These are phyloP conservation scores for Neria commutata DNA, from an alignment of 2,888 invertebrate species.

Conservation along the genomic window DNA sequence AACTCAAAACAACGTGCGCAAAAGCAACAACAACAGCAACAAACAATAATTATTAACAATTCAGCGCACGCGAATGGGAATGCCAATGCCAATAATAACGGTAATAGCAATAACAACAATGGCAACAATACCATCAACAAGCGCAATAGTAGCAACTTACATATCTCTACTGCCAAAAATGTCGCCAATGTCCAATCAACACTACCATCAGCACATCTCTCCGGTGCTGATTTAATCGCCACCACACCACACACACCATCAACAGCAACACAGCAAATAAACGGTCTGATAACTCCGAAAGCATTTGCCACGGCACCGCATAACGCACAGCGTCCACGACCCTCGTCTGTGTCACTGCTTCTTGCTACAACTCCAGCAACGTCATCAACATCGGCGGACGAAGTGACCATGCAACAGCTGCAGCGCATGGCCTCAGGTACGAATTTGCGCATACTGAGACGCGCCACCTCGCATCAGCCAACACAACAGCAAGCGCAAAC, in stretches of 20 bases:
- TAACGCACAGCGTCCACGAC: constrained; percentile 27
- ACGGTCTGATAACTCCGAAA: too few species aligned
- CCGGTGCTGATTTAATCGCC: constrained; percentile 46
- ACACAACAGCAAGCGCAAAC: constrained; percentile 29
- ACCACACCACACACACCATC: constrained; percentile 38
- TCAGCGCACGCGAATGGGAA: constrained; percentile 23
- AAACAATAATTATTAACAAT: constrained; percentile 35
- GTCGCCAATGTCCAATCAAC: constrained; percentile 22
- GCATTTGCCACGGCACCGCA: neutral
- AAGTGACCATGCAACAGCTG: constrained; percentile 36
- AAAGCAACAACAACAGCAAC: constrained; percentile 23
- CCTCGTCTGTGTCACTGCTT: constrained; percentile 37
- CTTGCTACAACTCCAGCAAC: constrained; percentile 1
- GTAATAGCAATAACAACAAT: constrained; percentile 29
- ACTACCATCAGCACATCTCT: constrained; percentile 29
- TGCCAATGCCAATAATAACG: constrained; percentile 4
- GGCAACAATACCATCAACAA: constrained; percentile 34
- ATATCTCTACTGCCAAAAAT: constrained; percentile 18
- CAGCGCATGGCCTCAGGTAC: constrained; percentile 54
- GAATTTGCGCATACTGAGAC: constrained; percentile 48
- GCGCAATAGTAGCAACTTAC: constrained; percentile 29
- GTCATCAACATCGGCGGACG: constrained; percentile 1
- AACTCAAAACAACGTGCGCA: constrained; percentile 29
- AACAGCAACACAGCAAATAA: constrained; percentile 18
- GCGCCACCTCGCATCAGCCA: constrained; percentile 46